phyloP scores from a whole-genome alignment of 2,797 vertebrate genomes.

The Neosalanx taihuensis region DNA sequence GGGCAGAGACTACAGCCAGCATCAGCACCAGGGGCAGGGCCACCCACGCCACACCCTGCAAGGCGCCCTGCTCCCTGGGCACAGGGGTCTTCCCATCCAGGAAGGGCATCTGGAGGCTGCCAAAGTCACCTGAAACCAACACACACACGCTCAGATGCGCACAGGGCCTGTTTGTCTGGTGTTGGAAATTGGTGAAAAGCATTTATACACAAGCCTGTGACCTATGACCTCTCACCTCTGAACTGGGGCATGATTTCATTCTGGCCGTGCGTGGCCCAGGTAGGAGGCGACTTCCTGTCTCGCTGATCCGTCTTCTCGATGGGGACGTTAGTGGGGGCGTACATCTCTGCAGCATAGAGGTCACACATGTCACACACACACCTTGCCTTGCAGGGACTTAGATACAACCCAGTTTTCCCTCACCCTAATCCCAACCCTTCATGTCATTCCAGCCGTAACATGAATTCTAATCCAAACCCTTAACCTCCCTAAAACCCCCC shows the following conservation, averaged over 20 bases:
- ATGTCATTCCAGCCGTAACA: too few species aligned
- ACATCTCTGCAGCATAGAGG: slow-evolving; percentile 69
- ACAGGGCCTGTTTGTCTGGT: neutral
- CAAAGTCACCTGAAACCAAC: slow-evolving; percentile 64
- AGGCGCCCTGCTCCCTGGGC: slow-evolving; percentile 57
- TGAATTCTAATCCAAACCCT: too few species aligned
- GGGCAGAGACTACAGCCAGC: slow-evolving; percentile 71
- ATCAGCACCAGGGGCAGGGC: slow-evolving; percentile 77
- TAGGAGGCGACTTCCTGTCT: slow-evolving; percentile 67
- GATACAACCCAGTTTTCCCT: neutral
- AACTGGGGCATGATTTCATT: slow-evolving; percentile 83
- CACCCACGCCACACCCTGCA: slow-evolving; percentile 78
- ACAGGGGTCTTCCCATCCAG: slow-evolving; percentile 66
- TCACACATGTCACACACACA: slow-evolving; percentile 9
- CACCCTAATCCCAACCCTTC: too few species aligned
- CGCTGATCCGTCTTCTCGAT: slow-evolving; percentile 86
- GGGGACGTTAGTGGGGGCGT: slow-evolving; percentile 80
- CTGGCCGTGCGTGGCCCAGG: slow-evolving; percentile 81
- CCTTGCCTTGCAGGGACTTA: too few species aligned
- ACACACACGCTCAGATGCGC: neutral
- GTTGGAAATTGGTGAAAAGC: too few species aligned
- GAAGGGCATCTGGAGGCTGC: slow-evolving; percentile 80
- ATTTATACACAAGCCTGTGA: neutral
- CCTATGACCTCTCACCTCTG: slow-evolving; percentile 67
- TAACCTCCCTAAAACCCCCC: too few species aligned